Percentiles rank a stretch among this genome's conserved stretches.
Evolutionary conservation across 1,140 invertebrate genomes (phyloP).

Genomic region (Cecropterus lyciades): DNA sequence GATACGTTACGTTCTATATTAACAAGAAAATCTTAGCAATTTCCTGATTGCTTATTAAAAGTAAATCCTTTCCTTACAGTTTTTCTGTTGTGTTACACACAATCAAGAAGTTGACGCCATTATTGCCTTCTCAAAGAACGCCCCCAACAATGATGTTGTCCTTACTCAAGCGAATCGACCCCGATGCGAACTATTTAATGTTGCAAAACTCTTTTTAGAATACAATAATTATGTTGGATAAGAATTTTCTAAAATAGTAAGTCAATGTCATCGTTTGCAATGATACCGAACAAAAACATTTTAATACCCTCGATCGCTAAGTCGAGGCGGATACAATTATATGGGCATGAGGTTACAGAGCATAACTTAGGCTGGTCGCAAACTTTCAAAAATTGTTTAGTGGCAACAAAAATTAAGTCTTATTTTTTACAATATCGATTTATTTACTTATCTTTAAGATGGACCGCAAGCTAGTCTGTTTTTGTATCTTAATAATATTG

Average conservation of each 20-base stretch:
- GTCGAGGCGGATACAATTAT: not conserved
- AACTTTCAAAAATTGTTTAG: too few relatives aligned
- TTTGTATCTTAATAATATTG: too few relatives aligned
- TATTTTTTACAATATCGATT: too few relatives aligned
- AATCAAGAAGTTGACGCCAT: not conserved
- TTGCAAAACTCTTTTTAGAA: slow-evolving; percentile 17
- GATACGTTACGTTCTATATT: too few relatives aligned
- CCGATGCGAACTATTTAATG: slow-evolving; percentile 4
- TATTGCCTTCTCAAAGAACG: not conserved
- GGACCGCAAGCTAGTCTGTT: too few relatives aligned
- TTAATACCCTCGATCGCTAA: not conserved
- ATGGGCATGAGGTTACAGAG: not conserved
- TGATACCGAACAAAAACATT: slow-evolving; percentile 10
- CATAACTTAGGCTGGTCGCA: not conserved
- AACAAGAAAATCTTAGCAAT: too few relatives aligned
- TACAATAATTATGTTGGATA: slow-evolving; percentile 10
- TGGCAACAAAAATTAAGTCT: too few relatives aligned
- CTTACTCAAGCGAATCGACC: slow-evolving; percentile 13
- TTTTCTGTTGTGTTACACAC: too few relatives aligned
- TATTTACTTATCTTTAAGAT: too few relatives aligned
- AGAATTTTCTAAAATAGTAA: slow-evolving; percentile 19
- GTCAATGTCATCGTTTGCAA: slow-evolving; percentile 20
- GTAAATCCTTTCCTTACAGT: too few relatives aligned
- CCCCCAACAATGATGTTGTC: not conserved
- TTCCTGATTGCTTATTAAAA: too few relatives aligned